Evolutionary conservation across 2,113 vertebrate genomes (phyloP).

Genomic region (Hassar affinis): DNA sequence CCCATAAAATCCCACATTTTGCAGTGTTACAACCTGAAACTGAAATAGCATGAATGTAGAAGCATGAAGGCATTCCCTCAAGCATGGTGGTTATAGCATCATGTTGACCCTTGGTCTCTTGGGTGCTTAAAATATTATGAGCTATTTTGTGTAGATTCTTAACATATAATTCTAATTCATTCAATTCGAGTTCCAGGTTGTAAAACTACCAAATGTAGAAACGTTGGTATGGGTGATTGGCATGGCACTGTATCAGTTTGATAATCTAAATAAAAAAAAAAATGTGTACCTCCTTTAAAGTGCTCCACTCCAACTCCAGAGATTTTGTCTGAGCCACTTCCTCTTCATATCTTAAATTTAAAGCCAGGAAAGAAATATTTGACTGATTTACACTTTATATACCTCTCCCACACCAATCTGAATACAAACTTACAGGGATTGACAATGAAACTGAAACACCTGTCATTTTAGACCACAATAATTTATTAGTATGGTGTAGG

Average conservation of each 20-base stretch:
- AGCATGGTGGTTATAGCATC: background rate
- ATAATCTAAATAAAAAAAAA: background rate
- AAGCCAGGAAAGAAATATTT: background rate
- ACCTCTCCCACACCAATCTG: too few relatives aligned
- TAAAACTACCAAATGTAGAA: background rate
- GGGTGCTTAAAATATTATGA: background rate
- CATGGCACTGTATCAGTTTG: background rate
- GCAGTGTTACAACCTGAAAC: background rate
- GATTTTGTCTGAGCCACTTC: conserved; percentile 58
- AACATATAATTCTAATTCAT: background rate
- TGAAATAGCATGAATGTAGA: background rate
- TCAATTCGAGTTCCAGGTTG: background rate
- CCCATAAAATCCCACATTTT: background rate
- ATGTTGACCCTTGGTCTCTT: background rate
- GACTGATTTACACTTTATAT: background rate
- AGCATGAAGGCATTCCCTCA: background rate
- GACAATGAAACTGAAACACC: too few relatives aligned
- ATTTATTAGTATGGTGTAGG: too few relatives aligned
- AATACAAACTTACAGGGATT: background rate
- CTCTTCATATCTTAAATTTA: conserved; percentile 60
- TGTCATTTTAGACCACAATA: too few relatives aligned
- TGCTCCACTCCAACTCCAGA: conserved; percentile 63
- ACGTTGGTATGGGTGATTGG: background rate
- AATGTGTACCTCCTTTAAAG: conserved; percentile 60
- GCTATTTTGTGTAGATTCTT: background rate